These are phyloP conservation scores for Calephelis perditalis DNA, from an alignment of 2,888 invertebrate genomes.

Conservation along the genomic window DNA sequence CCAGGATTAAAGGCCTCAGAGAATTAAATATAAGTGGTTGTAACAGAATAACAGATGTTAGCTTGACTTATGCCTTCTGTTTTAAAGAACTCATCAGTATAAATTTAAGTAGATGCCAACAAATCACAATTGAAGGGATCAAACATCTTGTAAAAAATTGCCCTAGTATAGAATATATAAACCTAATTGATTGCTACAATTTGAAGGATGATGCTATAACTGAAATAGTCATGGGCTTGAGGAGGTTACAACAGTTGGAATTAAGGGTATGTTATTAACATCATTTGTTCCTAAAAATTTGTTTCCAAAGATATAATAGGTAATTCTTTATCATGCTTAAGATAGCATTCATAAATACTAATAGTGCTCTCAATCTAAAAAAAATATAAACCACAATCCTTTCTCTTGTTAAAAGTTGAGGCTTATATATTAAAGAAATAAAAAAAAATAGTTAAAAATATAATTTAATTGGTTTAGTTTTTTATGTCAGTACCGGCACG, in stretches of 20 bases:
- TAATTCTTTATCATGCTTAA: no score
- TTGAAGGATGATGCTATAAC: slow-evolving; percentile 80
- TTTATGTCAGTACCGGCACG: no score
- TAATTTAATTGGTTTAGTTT: no score
- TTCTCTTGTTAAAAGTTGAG: no score
- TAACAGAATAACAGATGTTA: slow-evolving; percentile 84
- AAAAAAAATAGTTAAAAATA: no score
- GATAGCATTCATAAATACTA: no score
- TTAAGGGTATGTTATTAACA: slow-evolving; percentile 63
- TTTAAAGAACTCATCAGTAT: slow-evolving; percentile 81
- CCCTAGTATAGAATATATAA: slow-evolving; percentile 83
- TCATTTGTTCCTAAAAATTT: no score
- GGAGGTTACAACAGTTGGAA: slow-evolving; percentile 76
- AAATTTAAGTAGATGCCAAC: slow-evolving; percentile 82
- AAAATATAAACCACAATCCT: no score
- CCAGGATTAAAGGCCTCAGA: slow-evolving; percentile 72
- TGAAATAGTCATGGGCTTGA: slow-evolving; percentile 54
- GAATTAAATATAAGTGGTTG: slow-evolving; percentile 83
- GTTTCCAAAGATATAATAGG: no score
- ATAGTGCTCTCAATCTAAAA: no score
- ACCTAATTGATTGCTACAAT: slow-evolving; percentile 82
- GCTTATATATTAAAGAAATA: no score
- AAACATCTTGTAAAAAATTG: slow-evolving; percentile 81
- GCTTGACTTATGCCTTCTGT: slow-evolving; percentile 82
- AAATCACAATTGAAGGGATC: slow-evolving; percentile 82